These are phyloP conservation scores for Euura lappo DNA, from an alignment of 1,140 invertebrate species.

Conservation along the genomic window DNA sequence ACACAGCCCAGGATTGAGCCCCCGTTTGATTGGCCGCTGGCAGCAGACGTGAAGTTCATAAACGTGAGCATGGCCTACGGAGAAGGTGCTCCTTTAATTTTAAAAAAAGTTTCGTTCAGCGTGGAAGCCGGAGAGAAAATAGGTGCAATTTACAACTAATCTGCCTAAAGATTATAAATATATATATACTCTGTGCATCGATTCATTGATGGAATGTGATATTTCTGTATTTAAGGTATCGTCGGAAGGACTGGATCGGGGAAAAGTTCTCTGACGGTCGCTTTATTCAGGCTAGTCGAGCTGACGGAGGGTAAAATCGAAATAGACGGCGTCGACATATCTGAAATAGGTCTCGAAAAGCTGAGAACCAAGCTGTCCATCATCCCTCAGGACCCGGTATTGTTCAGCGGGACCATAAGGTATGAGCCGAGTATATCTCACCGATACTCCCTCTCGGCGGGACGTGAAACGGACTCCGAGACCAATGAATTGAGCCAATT, in stretches of 20 bases:
- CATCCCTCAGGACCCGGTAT: conserved; percentile 74
- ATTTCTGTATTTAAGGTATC: conserved; percentile 65
- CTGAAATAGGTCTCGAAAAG: conserved; percentile 59
- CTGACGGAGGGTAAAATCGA: conserved; percentile 65
- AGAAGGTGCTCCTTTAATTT: conserved; percentile 54
- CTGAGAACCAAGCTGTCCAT: conserved; percentile 69
- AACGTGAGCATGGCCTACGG: conserved; percentile 63
- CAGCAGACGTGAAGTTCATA: conserved; percentile 63
- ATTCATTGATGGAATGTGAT: conserved; percentile 59
- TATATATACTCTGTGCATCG: conserved; percentile 12
- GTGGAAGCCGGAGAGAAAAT: conserved; percentile 68
- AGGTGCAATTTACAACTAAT: no score
- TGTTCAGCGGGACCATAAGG: conserved; percentile 71
- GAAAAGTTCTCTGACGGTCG: conserved; percentile 65
- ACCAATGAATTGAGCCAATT: no score
- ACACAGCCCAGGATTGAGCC: conserved; percentile 40
- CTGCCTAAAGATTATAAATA: conserved; percentile 6
- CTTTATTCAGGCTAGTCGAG: conserved; percentile 70
- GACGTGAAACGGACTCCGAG: no score
- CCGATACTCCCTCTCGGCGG: no score
- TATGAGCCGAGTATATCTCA: no score
- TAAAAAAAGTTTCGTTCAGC: conserved; percentile 64
- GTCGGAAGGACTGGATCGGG: conserved; percentile 72
- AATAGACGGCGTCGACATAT: conserved; percentile 62
- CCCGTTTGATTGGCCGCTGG: conserved; percentile 61